phyloP scores from a whole-genome alignment of 1,140 invertebrate genomes.

The Dendroctonus ponderosae region DNA sequence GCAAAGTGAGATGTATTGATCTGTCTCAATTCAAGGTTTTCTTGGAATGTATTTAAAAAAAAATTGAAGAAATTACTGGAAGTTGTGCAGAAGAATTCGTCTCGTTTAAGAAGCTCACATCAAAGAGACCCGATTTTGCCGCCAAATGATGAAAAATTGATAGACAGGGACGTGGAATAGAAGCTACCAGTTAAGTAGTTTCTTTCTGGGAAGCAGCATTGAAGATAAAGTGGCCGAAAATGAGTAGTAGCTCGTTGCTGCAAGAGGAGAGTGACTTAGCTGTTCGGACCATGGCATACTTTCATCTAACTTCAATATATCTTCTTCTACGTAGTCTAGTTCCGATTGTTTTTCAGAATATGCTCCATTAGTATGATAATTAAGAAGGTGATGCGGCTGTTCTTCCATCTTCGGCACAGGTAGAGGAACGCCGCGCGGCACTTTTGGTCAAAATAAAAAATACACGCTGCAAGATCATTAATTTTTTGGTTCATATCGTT shows the following conservation, averaged over 20 bases:
- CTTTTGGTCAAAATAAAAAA: slow-evolving; percentile 26
- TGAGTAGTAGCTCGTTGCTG: neutral
- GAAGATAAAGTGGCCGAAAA: neutral
- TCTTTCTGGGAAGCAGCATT: neutral
- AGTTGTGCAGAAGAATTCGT: too few relatives aligned
- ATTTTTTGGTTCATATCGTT: slow-evolving; percentile 25
- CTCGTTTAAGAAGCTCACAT: too few relatives aligned
- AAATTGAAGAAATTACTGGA: neutral
- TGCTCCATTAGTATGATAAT: slow-evolving; percentile 30
- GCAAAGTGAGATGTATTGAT: neutral
- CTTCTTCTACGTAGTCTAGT: neutral
- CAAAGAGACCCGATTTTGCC: neutral
- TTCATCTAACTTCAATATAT: too few relatives aligned
- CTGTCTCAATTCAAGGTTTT: neutral
- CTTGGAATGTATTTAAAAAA: neutral
- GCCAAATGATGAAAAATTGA: neutral
- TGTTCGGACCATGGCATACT: too few relatives aligned
- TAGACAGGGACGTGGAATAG: neutral
- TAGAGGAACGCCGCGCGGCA: slow-evolving; percentile 13
- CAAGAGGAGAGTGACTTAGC: neutral
- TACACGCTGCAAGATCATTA: slow-evolving; percentile 17
- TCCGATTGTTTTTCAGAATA: slow-evolving; percentile 17
- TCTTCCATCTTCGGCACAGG: slow-evolving; percentile 21
- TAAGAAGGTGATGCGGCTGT: slow-evolving; percentile 28
- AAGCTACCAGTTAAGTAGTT: neutral